These are phyloP conservation scores for Bombus turneri DNA, from an alignment of 1,140 invertebrate species.

Conservation along the genomic window DNA sequence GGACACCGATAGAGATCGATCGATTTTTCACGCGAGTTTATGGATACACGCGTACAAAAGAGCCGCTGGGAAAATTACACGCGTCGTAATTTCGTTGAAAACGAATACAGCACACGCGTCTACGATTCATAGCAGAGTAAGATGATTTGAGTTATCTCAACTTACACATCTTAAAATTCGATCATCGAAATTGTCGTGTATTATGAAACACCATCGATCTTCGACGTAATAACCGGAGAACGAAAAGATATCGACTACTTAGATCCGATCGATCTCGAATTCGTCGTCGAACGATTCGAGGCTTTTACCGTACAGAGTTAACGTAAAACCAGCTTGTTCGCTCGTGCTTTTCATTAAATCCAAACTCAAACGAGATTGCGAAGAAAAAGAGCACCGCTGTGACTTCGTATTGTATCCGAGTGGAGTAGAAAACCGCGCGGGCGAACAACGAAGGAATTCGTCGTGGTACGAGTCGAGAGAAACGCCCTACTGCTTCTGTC, in stretches of 20 bases:
- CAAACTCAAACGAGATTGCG: constrained; percentile 1
- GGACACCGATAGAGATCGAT: constrained; percentile 20
- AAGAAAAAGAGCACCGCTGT: neutral
- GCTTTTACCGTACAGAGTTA: too few relatives aligned
- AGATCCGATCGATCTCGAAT: too few relatives aligned
- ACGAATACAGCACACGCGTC: neutral
- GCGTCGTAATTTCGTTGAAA: neutral
- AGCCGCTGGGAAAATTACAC: neutral
- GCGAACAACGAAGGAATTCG: constrained; percentile 16
- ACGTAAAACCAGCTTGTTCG: neutral
- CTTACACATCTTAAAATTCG: neutral
- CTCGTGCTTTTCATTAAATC: constrained; percentile 26
- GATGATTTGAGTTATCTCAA: neutral
- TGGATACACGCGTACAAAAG: neutral
- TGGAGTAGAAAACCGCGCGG: neutral
- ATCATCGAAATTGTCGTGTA: neutral
- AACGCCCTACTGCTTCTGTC: neutral
- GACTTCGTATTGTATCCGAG: neutral
- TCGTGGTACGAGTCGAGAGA: neutral
- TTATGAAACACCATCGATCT: neutral
- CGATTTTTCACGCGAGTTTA: constrained; percentile 13
- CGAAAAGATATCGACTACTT: too few relatives aligned
- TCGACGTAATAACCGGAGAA: too few relatives aligned
- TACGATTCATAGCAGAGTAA: neutral
- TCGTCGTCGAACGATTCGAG: too few relatives aligned